These are phyloP conservation scores for Phalacrocorax pelagicus DNA, from an alignment of 2,113 vertebrate genomes.

Conservation along the genomic window DNA sequence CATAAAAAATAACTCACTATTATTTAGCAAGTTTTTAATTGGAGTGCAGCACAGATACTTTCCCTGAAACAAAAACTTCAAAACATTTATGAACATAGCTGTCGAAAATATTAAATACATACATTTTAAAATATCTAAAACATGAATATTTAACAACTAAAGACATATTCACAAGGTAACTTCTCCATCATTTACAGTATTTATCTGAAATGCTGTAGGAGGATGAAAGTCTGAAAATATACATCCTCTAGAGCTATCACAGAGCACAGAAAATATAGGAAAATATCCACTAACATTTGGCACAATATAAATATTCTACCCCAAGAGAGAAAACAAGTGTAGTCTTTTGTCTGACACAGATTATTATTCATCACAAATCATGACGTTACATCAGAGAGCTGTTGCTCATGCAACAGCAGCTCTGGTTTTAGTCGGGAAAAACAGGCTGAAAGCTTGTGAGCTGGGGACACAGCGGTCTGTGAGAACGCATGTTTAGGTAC, in stretches of 20 bases:
- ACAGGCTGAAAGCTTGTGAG: not conserved
- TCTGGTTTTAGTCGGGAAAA: constrained; percentile 25
- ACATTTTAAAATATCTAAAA: not conserved
- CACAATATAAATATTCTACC: constrained; percentile 35
- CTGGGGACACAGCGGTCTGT: not conserved
- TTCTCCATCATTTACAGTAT: not conserved
- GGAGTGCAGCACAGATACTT: not conserved
- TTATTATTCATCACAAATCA: not conserved
- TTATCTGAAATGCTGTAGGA: not conserved
- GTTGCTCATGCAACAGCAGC: not conserved
- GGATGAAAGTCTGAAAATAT: not conserved
- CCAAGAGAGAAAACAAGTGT: constrained; percentile 14
- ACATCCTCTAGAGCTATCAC: constrained; percentile 3
- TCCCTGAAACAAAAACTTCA: constrained; percentile 31
- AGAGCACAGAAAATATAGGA: constrained; percentile 12
- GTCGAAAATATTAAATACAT: constrained; percentile 51
- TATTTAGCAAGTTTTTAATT: constrained; percentile 51
- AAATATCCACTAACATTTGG: constrained; percentile 56
- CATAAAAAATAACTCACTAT: not conserved
- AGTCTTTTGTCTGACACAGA: not conserved
- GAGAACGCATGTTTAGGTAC: constrained; percentile 26
- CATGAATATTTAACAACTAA: not conserved
- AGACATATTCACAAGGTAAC: not conserved
- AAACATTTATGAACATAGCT: constrained; percentile 13
- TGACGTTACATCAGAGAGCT: not conserved